These are phyloP conservation scores for Dendrocopos noguchii DNA, from an alignment of 2,113 vertebrate genomes.

Conservation along the genomic window DNA sequence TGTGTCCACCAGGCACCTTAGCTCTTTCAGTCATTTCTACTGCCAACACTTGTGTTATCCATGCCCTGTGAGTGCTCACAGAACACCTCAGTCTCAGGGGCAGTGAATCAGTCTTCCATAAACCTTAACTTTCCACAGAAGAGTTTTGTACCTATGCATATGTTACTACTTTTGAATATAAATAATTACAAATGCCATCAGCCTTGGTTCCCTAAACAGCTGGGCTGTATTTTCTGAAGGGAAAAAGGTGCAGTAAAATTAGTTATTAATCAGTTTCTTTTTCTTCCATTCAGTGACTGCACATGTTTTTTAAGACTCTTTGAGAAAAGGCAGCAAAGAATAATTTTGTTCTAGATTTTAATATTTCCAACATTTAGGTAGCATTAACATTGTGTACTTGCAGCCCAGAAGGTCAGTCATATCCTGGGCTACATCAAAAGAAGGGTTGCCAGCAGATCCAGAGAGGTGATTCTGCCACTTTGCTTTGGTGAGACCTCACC, in stretches of 20 bases:
- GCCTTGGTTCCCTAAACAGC: background rate
- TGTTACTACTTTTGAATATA: background rate
- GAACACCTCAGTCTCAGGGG: background rate
- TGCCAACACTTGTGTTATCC: background rate
- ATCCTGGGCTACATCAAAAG: too few species aligned
- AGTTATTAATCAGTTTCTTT: background rate
- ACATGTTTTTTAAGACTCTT: background rate
- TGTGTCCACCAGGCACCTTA: background rate
- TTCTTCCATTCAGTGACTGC: background rate
- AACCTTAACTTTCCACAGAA: background rate
- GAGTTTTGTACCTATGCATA: background rate
- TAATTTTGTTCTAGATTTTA: too few species aligned
- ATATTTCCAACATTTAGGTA: background rate
- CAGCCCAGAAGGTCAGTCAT: too few species aligned
- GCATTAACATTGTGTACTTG: background rate
- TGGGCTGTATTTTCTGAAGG: background rate
- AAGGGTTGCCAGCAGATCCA: too few species aligned
- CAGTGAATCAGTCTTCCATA: background rate
- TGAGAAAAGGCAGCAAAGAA: background rate
- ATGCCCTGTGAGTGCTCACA: accelerated
- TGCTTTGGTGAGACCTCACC: too few species aligned
- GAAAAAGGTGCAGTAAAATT: background rate
- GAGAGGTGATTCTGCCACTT: too few species aligned
- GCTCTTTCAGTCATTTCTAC: background rate
- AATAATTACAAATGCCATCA: background rate